Percentiles rank a stretch among this genome's conserved stretches.
Evolutionary conservation across 37 sponge, comb jelly and placozoan species (phyloP).

Genomic region (Aplysina aerophoba): DNA sequence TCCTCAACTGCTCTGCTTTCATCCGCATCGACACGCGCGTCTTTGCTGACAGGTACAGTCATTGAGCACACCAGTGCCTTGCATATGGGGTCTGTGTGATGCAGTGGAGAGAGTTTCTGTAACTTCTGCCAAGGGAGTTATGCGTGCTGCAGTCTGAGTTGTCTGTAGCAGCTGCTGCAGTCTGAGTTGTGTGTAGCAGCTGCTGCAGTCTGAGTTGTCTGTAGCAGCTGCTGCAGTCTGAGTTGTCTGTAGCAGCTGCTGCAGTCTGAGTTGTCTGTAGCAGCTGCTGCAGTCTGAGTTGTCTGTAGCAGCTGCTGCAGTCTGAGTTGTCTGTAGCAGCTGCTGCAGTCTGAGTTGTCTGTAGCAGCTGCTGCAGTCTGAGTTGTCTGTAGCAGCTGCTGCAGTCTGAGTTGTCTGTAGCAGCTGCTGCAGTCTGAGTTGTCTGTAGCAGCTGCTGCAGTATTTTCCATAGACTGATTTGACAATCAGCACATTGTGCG

Average conservation of each 20-base stretch:
- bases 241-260: neutral
- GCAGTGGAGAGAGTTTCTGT: neutral
- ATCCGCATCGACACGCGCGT: constrained; percentile 73
- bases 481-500: neutral
- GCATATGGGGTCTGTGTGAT: neutral
- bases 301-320: too few species aligned
- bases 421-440: neutral
- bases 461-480: neutral
- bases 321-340: neutral
- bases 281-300: too few species aligned
- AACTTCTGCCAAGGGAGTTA: too few species aligned
- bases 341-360: neutral
- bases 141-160: too few species aligned
- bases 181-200: too few species aligned
- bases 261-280: too few species aligned
- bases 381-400: too few species aligned
- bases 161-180: too few species aligned
- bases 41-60: constrained; percentile 70
- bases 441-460: neutral
- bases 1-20: constrained; percentile 96
- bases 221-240: neutral
- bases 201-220: too few species aligned
- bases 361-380: neutral
- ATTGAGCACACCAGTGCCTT: neutral
- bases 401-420: neutral